Conservation (phyloP, 1,140 invertebrate genomes). For the Tetraneura akinire region DNA sequence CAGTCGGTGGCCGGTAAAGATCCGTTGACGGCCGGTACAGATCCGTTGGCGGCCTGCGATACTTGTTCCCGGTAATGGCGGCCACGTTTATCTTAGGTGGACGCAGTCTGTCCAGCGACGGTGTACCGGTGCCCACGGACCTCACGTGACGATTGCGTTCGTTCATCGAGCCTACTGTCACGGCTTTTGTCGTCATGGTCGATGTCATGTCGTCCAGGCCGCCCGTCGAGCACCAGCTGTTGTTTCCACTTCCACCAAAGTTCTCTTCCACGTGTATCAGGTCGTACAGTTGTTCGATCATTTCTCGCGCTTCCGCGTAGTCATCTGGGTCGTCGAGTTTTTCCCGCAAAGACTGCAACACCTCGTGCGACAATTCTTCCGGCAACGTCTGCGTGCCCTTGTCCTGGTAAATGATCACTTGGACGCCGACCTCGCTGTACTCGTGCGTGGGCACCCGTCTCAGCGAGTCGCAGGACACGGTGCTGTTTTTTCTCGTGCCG, state of each 20-base stretch:
- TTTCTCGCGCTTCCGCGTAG: conserved; percentile 73
- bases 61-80: conserved; percentile 55
- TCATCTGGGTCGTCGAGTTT: conserved; percentile 72
- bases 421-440: conserved; percentile 59
- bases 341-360: conserved; percentile 69
- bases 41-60: conserved; percentile 56
- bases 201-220: conserved; percentile 59
- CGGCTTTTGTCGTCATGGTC: conserved; percentile 57
- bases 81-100: conserved; percentile 55
- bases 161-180: conserved; percentile 54
- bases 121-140: conserved; percentile 62
- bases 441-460: conserved; percentile 67
- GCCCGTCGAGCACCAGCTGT: conserved; percentile 63
- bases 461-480: conserved; percentile 64
- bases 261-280: conserved; percentile 74
- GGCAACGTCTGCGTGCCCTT: conserved; percentile 73
- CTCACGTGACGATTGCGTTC: conserved; percentile 56
- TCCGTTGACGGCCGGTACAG: conserved; percentile 53
- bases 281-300: conserved; percentile 78
- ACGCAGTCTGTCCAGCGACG: conserved; percentile 66
- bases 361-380: conserved; percentile 73
- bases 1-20: conserved; percentile 57
- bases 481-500: conserved; percentile 58
- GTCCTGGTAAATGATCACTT: conserved; percentile 60
- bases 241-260: conserved; percentile 55